Evolutionary conservation across 2,888 invertebrate genomes (phyloP).

Genomic region (Thymelicus sylvestris): DNA sequence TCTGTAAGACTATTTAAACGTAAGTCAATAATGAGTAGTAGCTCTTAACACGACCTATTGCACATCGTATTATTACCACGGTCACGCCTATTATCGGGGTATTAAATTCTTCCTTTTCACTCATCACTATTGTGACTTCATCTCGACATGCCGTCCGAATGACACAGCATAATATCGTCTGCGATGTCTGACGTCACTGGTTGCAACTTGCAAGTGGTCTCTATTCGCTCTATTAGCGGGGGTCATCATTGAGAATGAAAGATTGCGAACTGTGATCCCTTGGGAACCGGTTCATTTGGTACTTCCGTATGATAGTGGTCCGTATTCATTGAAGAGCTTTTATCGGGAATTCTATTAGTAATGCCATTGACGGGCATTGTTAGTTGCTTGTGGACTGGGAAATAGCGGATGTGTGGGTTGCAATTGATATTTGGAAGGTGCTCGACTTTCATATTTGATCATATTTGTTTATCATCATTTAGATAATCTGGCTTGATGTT

Average conservation of each 20-base stretch:
- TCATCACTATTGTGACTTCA: not conserved
- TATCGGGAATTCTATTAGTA: not conserved
- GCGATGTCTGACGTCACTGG: constrained; percentile 18
- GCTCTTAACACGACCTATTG: not conserved
- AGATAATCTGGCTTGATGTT: too few relatives aligned
- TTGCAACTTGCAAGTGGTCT: constrained; percentile 37
- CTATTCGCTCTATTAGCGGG: constrained; percentile 32
- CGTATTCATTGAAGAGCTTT: not conserved
- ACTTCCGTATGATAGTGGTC: not conserved
- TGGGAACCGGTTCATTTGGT: constrained; percentile 26
- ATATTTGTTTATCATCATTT: too few relatives aligned
- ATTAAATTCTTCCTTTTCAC: not conserved
- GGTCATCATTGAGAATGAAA: constrained; percentile 30
- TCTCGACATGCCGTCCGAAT: constrained; percentile 21
- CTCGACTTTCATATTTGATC: too few relatives aligned
- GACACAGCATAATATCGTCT: constrained; percentile 26
- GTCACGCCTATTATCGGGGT: not conserved
- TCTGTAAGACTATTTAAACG: too few relatives aligned
- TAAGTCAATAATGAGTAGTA: not conserved
- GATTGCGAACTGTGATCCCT: constrained; percentile 35
- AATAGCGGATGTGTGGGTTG: too few relatives aligned
- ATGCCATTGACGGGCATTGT: not conserved
- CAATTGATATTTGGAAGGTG: too few relatives aligned
- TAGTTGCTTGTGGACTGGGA: not conserved
- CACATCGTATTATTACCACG: not conserved